Evolutionary conservation across 1,140 invertebrate genomes (phyloP).

Genomic region (Potamilus streckersoni): DNA sequence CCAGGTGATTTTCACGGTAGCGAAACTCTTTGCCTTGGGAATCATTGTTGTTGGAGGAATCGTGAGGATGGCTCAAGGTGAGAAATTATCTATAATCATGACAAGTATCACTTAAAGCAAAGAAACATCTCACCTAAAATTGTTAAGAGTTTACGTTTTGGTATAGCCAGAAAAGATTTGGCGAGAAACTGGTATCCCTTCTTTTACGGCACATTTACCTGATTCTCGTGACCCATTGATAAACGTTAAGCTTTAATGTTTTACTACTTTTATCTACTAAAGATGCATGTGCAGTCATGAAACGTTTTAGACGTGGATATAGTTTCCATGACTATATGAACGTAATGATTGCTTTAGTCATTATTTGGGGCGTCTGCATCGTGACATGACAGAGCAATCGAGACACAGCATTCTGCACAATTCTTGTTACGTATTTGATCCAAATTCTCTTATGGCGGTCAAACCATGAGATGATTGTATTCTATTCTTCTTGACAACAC

Average conservation of each 20-base stretch:
- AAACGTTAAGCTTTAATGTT: background rate
- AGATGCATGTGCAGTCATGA: no score
- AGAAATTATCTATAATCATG: background rate
- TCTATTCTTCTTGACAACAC: no score
- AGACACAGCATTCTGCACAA: no score
- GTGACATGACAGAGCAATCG: no score
- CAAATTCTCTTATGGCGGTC: no score
- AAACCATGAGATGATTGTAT: no score
- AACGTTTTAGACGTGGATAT: no score
- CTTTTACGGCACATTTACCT: background rate
- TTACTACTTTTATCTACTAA: background rate
- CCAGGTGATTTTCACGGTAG: slow-evolving; percentile 91
- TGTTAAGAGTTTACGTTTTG: background rate
- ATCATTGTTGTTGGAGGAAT: slow-evolving; percentile 86
- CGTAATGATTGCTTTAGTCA: no score
- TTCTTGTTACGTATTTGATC: no score
- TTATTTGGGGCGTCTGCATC: no score
- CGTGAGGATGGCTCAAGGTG: slow-evolving; percentile 78
- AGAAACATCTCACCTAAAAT: background rate
- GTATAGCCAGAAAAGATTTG: background rate
- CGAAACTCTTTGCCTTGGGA: slow-evolving; percentile 85
- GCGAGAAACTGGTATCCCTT: background rate
- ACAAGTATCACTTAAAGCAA: background rate
- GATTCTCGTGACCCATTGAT: background rate
- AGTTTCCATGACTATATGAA: no score